Percentiles rank a stretch among this genome's conserved stretches.
Evolutionary conservation across 2,888 invertebrate genomes (phyloP).

Genomic region (Hecatera dysodea): DNA sequence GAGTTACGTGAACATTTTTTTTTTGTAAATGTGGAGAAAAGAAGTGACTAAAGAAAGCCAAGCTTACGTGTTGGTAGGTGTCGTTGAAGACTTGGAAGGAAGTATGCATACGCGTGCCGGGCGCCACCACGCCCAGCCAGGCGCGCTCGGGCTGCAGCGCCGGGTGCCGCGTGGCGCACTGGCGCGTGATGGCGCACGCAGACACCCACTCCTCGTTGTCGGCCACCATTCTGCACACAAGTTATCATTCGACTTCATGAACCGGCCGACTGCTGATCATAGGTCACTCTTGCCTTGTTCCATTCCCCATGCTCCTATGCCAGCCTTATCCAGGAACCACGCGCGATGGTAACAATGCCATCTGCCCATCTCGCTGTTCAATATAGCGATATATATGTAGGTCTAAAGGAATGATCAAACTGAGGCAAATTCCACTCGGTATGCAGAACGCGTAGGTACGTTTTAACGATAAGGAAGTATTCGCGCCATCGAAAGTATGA

Average conservation of each 20-base stretch:
- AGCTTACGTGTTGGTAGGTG: slow-evolving; percentile 74
- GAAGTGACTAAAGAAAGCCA: too few species aligned
- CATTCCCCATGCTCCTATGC: too few species aligned
- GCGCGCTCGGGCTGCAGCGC: slow-evolving; percentile 67
- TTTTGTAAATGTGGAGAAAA: too few species aligned
- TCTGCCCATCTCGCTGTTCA: too few species aligned
- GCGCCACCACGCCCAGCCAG: slow-evolving; percentile 78
- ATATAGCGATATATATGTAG: too few species aligned
- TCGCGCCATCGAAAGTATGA: background rate
- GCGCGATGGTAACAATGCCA: too few species aligned
- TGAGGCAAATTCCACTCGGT: background rate
- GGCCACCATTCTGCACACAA: slow-evolving; percentile 67
- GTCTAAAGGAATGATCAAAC: background rate
- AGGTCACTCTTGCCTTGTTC: too few species aligned
- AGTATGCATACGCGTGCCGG: slow-evolving; percentile 66
- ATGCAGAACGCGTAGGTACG: background rate
- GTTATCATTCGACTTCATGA: background rate
- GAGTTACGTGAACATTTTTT: too few species aligned
- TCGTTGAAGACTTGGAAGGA: slow-evolving; percentile 73
- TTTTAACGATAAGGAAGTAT: background rate
- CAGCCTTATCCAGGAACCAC: too few species aligned
- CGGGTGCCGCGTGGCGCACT: slow-evolving; percentile 71
- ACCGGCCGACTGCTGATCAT: background rate
- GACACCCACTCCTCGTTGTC: slow-evolving; percentile 70
- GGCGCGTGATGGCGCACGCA: slow-evolving; percentile 64